Evolutionary conservation across 2,113 vertebrate species (phyloP), one percentile per base, ranked within the genome.

Genomic region (Odocoileus virginianus): DNA sequence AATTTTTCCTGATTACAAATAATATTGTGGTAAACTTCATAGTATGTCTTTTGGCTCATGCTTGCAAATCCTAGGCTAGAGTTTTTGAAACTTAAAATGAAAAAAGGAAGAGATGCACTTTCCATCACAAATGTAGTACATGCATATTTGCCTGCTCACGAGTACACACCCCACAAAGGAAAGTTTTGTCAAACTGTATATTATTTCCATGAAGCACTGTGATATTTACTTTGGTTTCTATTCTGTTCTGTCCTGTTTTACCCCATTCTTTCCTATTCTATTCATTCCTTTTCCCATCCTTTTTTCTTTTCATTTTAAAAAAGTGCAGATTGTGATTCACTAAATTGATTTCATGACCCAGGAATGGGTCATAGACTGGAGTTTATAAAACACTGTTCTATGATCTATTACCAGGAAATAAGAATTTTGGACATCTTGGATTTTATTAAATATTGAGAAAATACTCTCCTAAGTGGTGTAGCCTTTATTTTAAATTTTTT

Each of bases 21-120:
- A 74, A 76, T 61, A 23, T 9, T 64, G 5, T 10, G 4, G 15
- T 21, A 3, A 67, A 50, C 15, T 64, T 79, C n/a, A 16, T 36
- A 7, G 6, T 16, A 47, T 45, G 14, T 81, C 21, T 86, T 47
- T 33, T 91, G 28, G 25, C 3, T 7, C 40, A 45, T 4, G 50
- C 50, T 45, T 96, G 30, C 43, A 88, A 92, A 7, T 36, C 90
- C 43, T 91, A 67, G 7, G 25, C 21, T 87, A 40, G 61, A 21
- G 5, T 47, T 89, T 95, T 23, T 89, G 40, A 55, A 43, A n/a
- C 33, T 76, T 88, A 67, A 58, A 64, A 64, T 54, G 3, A 47
- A n/a, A 86, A 89, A 87, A 36, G 6, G 25, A 91, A 82, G 23
- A 94, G 90, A 87, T 89, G 21, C 10, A 74, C 71, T 96, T 98